Percentiles rank a stretch among this genome's conserved stretches.
phyloP scores from a whole-genome alignment of 1,140 invertebrate genomes.

The Fopius arisanus region DNA sequence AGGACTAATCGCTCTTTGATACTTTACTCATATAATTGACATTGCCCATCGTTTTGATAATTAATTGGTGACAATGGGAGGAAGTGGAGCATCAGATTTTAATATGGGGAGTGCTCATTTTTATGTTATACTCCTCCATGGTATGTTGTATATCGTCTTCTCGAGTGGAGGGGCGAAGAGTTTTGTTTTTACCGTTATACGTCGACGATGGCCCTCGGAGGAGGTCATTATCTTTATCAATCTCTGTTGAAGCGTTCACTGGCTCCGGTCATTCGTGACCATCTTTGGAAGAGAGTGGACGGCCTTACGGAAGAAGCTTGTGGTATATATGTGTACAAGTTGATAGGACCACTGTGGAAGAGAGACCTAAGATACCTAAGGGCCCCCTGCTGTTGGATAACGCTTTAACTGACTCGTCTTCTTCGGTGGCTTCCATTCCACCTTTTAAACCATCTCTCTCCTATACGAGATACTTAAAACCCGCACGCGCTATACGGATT shows the following conservation, averaged over 20 bases:
- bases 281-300: slow-evolving; percentile 48
- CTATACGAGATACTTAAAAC: slow-evolving; percentile 24
- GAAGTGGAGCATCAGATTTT: too few relatives aligned
- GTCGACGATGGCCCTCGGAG: slow-evolving; percentile 4
- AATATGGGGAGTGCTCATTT: background rate
- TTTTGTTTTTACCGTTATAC: slow-evolving; percentile 52
- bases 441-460: background rate
- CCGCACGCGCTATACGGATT: slow-evolving; percentile 18
- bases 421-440: slow-evolving; percentile 16
- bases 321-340: background rate
- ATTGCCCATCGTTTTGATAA: too few relatives aligned
- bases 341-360: background rate
- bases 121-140: background rate
- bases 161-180: slow-evolving; percentile 29
- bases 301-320: slow-evolving; percentile 42
- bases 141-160: background rate
- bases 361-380: background rate
- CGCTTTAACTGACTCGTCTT: slow-evolving; percentile 27
- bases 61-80: too few relatives aligned
- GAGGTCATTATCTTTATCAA: slow-evolving; percentile 57
- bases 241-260: slow-evolving; percentile 48
- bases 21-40: too few relatives aligned
- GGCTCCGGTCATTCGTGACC: slow-evolving; percentile 46
- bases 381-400: slow-evolving; percentile 14
- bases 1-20: background rate